Evolutionary conservation across 2,113 vertebrate genomes (phyloP).

Genomic region (Megaleporinus macrocephalus): DNA sequence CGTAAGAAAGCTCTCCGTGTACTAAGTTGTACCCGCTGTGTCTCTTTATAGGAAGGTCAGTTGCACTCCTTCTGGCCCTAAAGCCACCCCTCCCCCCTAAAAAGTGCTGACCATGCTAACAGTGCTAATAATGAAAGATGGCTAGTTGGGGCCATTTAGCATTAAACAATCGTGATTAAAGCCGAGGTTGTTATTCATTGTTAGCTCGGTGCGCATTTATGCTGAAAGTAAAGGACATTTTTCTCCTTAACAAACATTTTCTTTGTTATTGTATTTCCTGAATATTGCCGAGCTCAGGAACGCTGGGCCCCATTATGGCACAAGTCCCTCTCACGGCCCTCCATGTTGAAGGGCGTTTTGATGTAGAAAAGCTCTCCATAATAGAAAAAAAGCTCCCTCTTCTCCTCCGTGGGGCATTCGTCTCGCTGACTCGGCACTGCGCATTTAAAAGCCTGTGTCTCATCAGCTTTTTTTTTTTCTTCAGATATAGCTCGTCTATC

Average conservation of each 20-base stretch:
- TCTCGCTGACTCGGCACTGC: conserved; percentile 7
- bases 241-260: not conserved
- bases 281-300: not conserved
- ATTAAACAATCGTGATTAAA: not conserved
- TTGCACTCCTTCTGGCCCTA: not conserved
- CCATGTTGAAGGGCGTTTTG: not conserved
- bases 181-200: not conserved
- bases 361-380: not conserved
- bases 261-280: not conserved
- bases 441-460: conserved; percentile 3
- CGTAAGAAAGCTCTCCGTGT: not conserved
- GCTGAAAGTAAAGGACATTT: not conserved
- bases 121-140: not conserved
- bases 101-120: not conserved
- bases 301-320: not conserved
- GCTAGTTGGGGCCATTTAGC: not conserved
- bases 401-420: not conserved
- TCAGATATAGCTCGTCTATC: not conserved
- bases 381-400: not conserved
- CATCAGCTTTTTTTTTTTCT: conserved; percentile 4
- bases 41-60: conserved; percentile 1
- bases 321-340: not conserved
- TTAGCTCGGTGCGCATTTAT: not conserved
- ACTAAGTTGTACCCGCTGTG: not conserved
- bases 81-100: not conserved